Conservation (phyloP, 2,113 vertebrate genomes). For the Acrocephalus arundinaceus region DNA sequence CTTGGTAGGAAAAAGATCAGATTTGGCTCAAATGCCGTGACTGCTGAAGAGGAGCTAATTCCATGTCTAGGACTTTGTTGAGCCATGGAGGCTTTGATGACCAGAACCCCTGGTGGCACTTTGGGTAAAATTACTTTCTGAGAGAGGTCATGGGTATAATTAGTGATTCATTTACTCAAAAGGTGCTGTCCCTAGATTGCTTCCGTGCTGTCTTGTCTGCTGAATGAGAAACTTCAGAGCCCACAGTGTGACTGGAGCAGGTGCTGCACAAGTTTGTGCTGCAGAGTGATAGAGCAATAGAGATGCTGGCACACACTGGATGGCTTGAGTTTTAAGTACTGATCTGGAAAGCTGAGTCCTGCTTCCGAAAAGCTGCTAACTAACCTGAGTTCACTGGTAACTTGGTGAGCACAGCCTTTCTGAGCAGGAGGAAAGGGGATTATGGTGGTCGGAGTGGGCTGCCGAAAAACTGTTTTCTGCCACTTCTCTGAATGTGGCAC, state of each 20-base stretch:
- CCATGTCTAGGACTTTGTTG: not conserved
- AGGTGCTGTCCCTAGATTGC: not conserved
- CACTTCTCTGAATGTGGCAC: fast-evolving
- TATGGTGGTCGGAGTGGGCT: not conserved
- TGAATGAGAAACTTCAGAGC: not conserved
- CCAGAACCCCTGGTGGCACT: not conserved
- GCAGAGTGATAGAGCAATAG: not conserved
- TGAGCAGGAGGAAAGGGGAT: too few species aligned
- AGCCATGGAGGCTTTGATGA: not conserved
- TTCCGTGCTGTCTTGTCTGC: not conserved
- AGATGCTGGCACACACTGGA: not conserved
- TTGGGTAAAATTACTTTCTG: not conserved
- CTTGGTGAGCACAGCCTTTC: not conserved
- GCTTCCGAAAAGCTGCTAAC: not conserved
- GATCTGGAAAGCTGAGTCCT: not conserved
- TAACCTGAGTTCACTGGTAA: not conserved
- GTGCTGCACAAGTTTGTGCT: not conserved
- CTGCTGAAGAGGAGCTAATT: not conserved
- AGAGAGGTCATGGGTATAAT: not conserved
- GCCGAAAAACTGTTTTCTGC: not conserved
- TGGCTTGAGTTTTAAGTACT: not conserved
- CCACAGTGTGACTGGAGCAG: not conserved
- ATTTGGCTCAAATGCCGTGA: not conserved
- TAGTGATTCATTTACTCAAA: not conserved
- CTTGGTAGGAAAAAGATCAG: not conserved